These are phyloP conservation scores for Epistrophe grossulariae DNA, from an alignment of 2,888 invertebrate genomes.

Conservation along the genomic window DNA sequence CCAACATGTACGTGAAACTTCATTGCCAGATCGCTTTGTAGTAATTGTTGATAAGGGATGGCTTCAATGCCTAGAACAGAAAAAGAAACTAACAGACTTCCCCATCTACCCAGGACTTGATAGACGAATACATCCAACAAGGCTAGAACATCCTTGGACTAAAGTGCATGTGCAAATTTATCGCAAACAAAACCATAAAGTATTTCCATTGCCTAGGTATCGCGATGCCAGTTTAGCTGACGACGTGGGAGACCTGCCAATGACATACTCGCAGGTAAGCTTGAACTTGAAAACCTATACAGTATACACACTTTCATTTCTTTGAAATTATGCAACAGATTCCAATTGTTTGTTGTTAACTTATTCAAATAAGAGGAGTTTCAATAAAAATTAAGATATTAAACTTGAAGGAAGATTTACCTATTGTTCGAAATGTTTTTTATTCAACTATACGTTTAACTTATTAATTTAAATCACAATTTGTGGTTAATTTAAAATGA, in stretches of 20 bases:
- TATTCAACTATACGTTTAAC: background rate
- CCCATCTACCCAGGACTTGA: slow-evolving; percentile 79
- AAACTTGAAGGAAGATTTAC: background rate
- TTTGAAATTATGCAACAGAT: slow-evolving; percentile 54
- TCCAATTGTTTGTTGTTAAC: slow-evolving; percentile 5
- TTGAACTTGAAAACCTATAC: slow-evolving; percentile 56
- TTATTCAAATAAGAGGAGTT: background rate
- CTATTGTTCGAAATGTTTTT: background rate
- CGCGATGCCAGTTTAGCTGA: slow-evolving; percentile 24
- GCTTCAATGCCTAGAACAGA: slow-evolving; percentile 85
- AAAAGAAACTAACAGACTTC: slow-evolving; percentile 80
- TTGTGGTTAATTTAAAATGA: background rate
- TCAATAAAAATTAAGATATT: background rate
- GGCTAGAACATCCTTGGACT: slow-evolving; percentile 84
- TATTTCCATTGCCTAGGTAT: slow-evolving; percentile 89
- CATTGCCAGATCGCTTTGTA: slow-evolving; percentile 86
- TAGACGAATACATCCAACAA: slow-evolving; percentile 80
- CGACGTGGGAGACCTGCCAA: slow-evolving; percentile 85
- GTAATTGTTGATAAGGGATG: slow-evolving; percentile 88
- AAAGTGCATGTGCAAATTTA: slow-evolving; percentile 84
- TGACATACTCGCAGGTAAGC: slow-evolving; percentile 89
- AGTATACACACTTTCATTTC: background rate
- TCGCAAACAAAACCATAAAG: slow-evolving; percentile 89
- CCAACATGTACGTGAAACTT: slow-evolving; percentile 87
- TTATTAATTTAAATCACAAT: background rate